Percentiles rank a stretch among this genome's conserved stretches.
These are phyloP conservation scores for Marmota monax DNA, from an alignment of 2,113 vertebrate genomes.

Conservation along the genomic window DNA sequence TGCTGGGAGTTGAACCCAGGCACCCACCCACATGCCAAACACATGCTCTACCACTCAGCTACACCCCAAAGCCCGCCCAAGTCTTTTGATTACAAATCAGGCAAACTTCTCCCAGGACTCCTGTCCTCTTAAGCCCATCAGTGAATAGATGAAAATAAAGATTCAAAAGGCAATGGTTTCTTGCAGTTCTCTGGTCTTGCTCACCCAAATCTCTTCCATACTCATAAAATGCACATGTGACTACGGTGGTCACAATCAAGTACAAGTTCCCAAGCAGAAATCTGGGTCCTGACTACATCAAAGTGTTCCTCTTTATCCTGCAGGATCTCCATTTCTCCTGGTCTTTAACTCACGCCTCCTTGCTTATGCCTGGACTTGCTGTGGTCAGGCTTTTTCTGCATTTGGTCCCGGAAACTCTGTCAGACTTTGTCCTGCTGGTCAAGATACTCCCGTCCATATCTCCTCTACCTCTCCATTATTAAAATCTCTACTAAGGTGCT, in stretches of 20 bases:
- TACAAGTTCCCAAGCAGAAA: neutral
- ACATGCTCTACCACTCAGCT: neutral
- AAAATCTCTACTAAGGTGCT: neutral
- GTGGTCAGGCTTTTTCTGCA: neutral
- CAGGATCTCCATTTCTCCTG: neutral
- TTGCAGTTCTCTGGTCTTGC: neutral
- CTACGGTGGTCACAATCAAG: neutral
- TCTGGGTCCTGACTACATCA: neutral
- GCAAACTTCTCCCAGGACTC: neutral
- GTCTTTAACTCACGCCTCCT: neutral
- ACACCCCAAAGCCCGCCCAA: neutral
- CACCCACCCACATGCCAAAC: too few relatives aligned
- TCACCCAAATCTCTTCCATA: neutral
- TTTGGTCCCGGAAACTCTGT: slow-evolving; percentile 31
- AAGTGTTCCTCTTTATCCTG: neutral
- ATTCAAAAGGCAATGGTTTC: neutral
- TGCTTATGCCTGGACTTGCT: neutral
- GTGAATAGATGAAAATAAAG: neutral
- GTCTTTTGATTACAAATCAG: neutral
- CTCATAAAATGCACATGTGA: neutral
- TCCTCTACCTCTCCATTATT: neutral
- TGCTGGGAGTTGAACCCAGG: neutral
- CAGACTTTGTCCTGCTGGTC: neutral
- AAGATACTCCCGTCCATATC: neutral
- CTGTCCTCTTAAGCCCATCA: neutral